Evolutionary conservation across 2,888 invertebrate species (phyloP), one percentile per base, ranked within the genome.

Genomic region (Andrena hattorfiana): DNA sequence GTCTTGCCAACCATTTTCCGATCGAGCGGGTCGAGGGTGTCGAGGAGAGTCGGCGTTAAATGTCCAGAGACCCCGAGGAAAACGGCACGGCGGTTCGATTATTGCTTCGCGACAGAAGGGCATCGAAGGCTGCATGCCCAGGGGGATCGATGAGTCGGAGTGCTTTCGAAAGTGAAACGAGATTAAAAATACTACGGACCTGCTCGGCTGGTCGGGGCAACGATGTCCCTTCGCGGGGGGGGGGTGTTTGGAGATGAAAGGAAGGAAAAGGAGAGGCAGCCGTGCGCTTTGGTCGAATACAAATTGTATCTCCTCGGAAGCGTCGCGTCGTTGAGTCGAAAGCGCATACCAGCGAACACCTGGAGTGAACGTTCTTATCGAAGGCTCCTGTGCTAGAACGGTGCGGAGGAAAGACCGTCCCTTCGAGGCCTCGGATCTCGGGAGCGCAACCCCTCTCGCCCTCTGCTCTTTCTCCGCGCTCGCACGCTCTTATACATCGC

Each of bases 101-200:
- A 81, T 81, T 72, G 72, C 72, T 16, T 56, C 35, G 81, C 81
- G 81, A 49, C 66, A 62, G 60, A 73, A 56, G 13, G 42, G 26
- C 63, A 48, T 64, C 63, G 28, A 71, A n/a, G 60, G 59, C 60
- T 32, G n/a, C n/a, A 32, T 8, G 7, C 23, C 26, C 42, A 23
- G 60, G 48, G 20, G 49, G 68, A 63, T 81, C 72, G 81, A 80
- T 63, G 28, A 72, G 63, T 68, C 68, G 35, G 28, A 32, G 70
- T 49, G 78, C 71, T 77, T 70, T 26, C 60, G 48, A 42, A 83
- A 71, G 74, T 70, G 56, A 77, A 63, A 74, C 74, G 74, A 78
- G 78, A 84, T 84, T 84, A 83, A 84, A 84, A 78, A 84, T 84
- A 80, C 69, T 80, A 60, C n/a, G 28, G 69, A 54, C 64, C 63